Base-by-base conservation (phyloP, 2,888 invertebrate genomes). In the Calameuta pallipes region DNA sequence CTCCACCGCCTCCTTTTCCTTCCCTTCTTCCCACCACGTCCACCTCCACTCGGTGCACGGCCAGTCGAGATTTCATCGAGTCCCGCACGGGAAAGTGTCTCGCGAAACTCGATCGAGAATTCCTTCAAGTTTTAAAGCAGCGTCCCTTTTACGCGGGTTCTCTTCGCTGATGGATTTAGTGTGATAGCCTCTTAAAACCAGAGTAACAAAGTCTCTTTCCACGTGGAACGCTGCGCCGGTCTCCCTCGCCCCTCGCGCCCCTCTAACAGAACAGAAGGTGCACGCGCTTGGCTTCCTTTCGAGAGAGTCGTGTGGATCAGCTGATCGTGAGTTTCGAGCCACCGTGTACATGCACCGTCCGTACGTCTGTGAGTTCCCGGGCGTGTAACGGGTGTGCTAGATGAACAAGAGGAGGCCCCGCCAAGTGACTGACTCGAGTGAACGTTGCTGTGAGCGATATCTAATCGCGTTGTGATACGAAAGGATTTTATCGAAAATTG, bases 241-340 rank as follows among this genome's bases (percentile, higher is more conserved):
- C 23, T 9, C 2, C 23, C 23, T 9, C 15, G 41, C 4, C 4
- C 41, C 15, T 6, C 1, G 4, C 41, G 4, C 15, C 15, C 12
- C 36, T 12, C 56, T 2, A 41, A 23, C 23, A 1, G 56, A 23
- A 23, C 56, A 56, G 56, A 56, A 56, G 56, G 56, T 23, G 56
- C 23, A 56, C 23, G 56, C 56, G 56, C 56, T 56, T 56, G 56
- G 56, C 56, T 56, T 56, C 56, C 23, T 56, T 56, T 56, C 56
- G 56, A 56, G 56, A 56, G 23, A 56, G 56, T 56, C 56, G 71
- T 34, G 71, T 71, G 31, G 71, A 71, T 31, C 71, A 71, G 71
- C 71, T 71, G 71, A 71, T 34, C 56, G 56, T 56, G 56, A 71
- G 33, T 71, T 71, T 71, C 71, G 71, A 33, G 33, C 9, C 71